Conservation (phyloP, 2,797 vertebrate species). For the Gadopsis marmoratus region DNA sequence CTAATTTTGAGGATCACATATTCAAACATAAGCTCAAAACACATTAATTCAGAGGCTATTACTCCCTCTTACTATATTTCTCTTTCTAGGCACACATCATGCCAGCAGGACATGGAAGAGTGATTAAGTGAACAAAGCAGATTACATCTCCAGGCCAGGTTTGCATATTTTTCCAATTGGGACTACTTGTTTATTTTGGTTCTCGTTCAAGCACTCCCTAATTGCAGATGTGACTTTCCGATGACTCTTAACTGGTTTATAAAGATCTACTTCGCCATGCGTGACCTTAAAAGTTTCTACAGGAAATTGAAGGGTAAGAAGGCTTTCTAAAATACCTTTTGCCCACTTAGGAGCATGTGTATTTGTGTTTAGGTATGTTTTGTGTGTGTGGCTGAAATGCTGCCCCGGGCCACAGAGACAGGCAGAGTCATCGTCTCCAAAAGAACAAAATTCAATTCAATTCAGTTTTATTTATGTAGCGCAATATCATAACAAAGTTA, state of each 20-base stretch:
- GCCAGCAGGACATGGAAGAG: constrained; percentile 39
- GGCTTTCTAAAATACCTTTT: constrained; percentile 52
- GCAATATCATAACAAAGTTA: no score
- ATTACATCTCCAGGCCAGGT: constrained; percentile 60
- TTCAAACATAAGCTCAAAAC: constrained; percentile 8
- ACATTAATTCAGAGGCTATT: neutral
- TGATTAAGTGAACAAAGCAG: constrained; percentile 44
- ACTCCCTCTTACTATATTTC: neutral
- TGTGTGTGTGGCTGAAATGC: constrained; percentile 8
- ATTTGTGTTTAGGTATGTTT: constrained; percentile 37
- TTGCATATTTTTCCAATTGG: constrained; percentile 59
- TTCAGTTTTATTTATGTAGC: no score
- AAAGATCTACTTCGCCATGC: constrained; percentile 31
- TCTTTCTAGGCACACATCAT: constrained; percentile 19
- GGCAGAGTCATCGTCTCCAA: constrained; percentile 30
- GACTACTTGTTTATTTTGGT: constrained; percentile 65
- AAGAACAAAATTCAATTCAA: neutral
- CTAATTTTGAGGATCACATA: neutral
- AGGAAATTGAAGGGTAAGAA: constrained; percentile 52
- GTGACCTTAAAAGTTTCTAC: constrained; percentile 52
- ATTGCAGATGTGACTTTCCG: constrained; percentile 49
- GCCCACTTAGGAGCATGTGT: constrained; percentile 21
- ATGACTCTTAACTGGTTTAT: constrained; percentile 45
- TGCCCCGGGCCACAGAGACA: constrained; percentile 36
- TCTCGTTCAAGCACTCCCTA: constrained; percentile 27